Conservation (phyloP, 2,113 vertebrate genomes). For the Plotosus lineatus region DNA sequence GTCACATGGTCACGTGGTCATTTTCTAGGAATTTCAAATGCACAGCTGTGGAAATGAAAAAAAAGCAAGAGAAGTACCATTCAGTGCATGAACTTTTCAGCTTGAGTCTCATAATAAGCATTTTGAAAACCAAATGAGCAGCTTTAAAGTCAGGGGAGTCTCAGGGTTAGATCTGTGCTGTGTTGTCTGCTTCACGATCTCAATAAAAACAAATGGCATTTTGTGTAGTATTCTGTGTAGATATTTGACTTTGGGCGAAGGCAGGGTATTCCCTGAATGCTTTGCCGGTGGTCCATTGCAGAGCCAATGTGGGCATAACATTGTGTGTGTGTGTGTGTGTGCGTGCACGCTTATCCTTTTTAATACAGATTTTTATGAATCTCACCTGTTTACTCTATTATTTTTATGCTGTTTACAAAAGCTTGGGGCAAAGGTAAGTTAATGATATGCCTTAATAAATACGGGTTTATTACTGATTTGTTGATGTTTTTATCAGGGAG, state of each 20-base stretch:
- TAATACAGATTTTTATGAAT: not conserved
- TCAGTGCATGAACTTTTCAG: not conserved
- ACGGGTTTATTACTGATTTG: too few relatives aligned
- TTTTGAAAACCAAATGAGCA: not conserved
- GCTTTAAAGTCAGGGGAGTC: not conserved
- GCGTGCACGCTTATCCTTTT: not conserved
- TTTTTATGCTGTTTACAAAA: not conserved
- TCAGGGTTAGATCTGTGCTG: not conserved
- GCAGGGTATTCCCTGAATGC: too few relatives aligned
- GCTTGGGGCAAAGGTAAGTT: too few relatives aligned
- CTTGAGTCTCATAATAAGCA: conserved; percentile 3
- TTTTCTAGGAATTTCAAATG: conserved; percentile 1
- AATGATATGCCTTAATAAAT: too few relatives aligned
- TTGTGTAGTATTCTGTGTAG: too few relatives aligned
- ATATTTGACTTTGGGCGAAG: too few relatives aligned
- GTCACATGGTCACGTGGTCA: conserved; percentile 1
- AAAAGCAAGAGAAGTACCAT: not conserved
- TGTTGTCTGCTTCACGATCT: not conserved
- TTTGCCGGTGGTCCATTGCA: too few relatives aligned
- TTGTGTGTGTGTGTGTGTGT: not conserved
- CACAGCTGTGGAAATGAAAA: conserved; percentile 3
- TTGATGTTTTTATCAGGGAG: not conserved
- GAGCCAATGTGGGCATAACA: not conserved
- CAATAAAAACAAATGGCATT: not conserved
- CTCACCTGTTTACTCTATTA: not conserved